Base-by-base conservation (phyloP, 2,113 vertebrate genomes). In the Canis aureus region DNA sequence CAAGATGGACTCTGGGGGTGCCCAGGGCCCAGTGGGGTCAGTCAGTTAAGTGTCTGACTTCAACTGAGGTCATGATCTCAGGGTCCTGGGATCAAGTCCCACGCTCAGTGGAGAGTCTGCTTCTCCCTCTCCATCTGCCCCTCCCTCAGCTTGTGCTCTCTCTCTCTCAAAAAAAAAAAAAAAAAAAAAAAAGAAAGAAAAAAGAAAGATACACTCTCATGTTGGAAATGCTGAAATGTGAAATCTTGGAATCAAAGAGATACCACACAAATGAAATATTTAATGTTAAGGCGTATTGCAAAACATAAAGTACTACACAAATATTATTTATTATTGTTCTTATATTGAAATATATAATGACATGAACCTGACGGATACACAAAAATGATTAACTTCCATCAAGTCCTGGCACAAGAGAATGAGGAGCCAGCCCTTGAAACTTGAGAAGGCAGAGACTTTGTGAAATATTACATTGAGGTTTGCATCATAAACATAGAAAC, bases 251-350 rank as follows among this genome's bases (percentile, higher is more conserved):
- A 60, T 89, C 38, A 43, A 27, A 76, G 66, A 90, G 25, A 93
- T 11, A 83, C 13, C 62, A 57, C 62, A 57, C 53, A 81, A 84
- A 78, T 78, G 27, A 80, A 81, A 91, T 73, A 82, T 67, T 74
- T 87, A 95, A 62, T 84, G 35, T 88, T 89, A 83, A 25, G 20
- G 71, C 64, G 7, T 84, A 62, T 88, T 88, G 2, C 20, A 82
- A 91, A 79, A 32, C 60, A 91, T 83, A 55, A 51, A 89, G 23
- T n/a, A n/a, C 55, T 92, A 55, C 86, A 81, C 27, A 90, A 60
- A 29, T 89, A 62, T 66, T 53, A 23, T 32, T 64, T 89, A 32
- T 55, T 76, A 38, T 69, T 83, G 60, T 59, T 80, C 79, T 43
- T 43, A 64, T 78, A 13, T 83, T 64, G 57, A 83, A 69, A 62